A percentile compares a stretch with the other conserved stretches of the same genome.
Evolutionary conservation across 1,140 invertebrate genomes (phyloP).

Genomic region (Archegozetes longisetosus): DNA sequence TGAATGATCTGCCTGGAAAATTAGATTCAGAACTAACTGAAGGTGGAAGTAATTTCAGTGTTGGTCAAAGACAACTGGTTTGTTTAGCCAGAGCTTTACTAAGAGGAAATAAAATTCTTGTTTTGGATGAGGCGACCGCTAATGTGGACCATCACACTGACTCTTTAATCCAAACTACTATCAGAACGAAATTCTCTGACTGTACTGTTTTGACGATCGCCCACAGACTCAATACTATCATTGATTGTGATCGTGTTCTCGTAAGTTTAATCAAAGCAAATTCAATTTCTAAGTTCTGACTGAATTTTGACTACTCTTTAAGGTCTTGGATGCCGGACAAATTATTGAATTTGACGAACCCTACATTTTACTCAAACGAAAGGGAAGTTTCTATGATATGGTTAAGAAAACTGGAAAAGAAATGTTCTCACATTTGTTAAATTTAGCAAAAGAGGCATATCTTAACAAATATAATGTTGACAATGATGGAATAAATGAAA

Average conservation of each 20-base stretch:
- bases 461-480: too few relatives aligned
- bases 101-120: conserved; percentile 42
- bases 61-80: conserved; percentile 55
- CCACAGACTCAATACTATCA: conserved; percentile 31
- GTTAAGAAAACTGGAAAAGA: too few relatives aligned
- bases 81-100: conserved; percentile 55
- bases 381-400: too few relatives aligned
- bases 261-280: too few relatives aligned
- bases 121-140: conserved; percentile 56
- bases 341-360: too few relatives aligned
- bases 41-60: conserved; percentile 41
- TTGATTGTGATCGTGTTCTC: conserved; percentile 27
- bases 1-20: conserved; percentile 11
- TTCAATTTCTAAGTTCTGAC: too few relatives aligned
- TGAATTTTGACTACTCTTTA: too few relatives aligned
- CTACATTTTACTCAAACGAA: too few relatives aligned
- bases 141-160: conserved; percentile 56
- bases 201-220: conserved; percentile 33
- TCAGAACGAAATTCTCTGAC: conserved; percentile 27
- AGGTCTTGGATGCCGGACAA: too few relatives aligned
- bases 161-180: conserved; percentile 29
- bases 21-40: conserved; percentile 24
- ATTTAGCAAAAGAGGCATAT: too few relatives aligned
- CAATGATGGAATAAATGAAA: too few relatives aligned
- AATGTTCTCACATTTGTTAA: too few relatives aligned